Evolutionary conservation across 2,888 invertebrate species (phyloP), one percentile per base, ranked within the genome.

Genomic region (Sipha maydis): DNA sequence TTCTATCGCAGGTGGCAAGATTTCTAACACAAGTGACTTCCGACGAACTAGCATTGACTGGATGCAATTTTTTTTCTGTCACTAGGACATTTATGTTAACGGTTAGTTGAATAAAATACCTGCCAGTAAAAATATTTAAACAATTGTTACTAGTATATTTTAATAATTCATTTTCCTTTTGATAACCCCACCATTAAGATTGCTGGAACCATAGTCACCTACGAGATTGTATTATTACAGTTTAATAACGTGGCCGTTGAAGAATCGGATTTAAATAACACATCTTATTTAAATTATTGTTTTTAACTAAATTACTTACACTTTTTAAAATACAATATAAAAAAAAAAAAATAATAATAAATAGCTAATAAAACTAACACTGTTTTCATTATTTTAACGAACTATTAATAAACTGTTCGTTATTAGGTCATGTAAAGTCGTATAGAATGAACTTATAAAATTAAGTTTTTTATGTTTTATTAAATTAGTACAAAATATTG

Each of bases 171-270:
- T 71, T 79, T 38, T 21, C 34, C 21, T 79, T 25, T 48, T 21
- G 67, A 71, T 80, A 11, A 2, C 14, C 14, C 14, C 14, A 48
- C 48, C 11, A 38, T 21, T 71, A 90, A 95, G 94, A 93, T 94
- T 90, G 93, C 93, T 17, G 94, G 94, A 31, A 94, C 94, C 0
- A 93, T 95, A 73, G 93, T 95, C 21, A 94, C 94, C 0, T 94
- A 94, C 90, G 94, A 94, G 91, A 91, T 94, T 28, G 93, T 94
- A 7, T 91, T 94, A 78, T 92, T 94, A 19, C 94, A 94, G 90
- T 94, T 94, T 90, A 93, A 93, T 84, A 92, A 92, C 80, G 92
- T 91, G 25, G 89, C 83, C 21, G 54, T 41, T 3, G 89, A 88
- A 1, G 76, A 25, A 8, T 61, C 61, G 4, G 19, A 71, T 19